A percentile compares a stretch with the other conserved stretches of the same genome.
Evolutionary conservation across 2,113 vertebrate species (phyloP).

Genomic region (Toxotes jaculatrix): DNA sequence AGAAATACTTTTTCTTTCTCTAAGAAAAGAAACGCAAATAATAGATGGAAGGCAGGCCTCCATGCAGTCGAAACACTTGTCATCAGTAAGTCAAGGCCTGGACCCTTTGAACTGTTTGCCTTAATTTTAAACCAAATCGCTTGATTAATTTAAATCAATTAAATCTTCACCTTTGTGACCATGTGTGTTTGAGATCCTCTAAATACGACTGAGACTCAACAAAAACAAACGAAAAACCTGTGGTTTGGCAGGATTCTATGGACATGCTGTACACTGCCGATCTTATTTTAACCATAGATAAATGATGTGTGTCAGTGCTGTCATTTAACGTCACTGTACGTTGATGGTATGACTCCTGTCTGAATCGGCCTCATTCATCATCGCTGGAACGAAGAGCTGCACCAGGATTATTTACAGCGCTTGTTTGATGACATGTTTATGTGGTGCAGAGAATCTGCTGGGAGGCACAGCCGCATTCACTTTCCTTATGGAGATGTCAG

Average conservation of each 20-base stretch:
- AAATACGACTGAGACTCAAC: too few species aligned
- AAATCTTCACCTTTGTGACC: too few species aligned
- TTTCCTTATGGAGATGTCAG: slow-evolving; percentile 50
- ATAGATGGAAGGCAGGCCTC: too few species aligned
- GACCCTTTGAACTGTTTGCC: too few species aligned
- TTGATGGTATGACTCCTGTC: not conserved
- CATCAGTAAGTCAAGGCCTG: too few species aligned
- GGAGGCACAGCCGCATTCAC: slow-evolving; percentile 29
- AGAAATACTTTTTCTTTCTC: too few species aligned
- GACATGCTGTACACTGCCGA: not conserved
- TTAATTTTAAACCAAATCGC: too few species aligned
- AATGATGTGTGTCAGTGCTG: not conserved
- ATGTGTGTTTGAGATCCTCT: too few species aligned
- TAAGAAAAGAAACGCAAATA: too few species aligned
- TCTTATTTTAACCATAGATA: not conserved
- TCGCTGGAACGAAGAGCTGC: not conserved
- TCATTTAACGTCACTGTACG: not conserved
- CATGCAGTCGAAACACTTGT: too few species aligned
- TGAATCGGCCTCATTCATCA: slow-evolving; percentile 25
- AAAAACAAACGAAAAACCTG: too few species aligned
- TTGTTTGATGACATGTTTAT: slow-evolving; percentile 57
- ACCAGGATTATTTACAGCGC: slow-evolving; percentile 30
- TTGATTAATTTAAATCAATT: too few species aligned
- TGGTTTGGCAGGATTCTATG: not conserved
- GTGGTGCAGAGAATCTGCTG: slow-evolving; percentile 53